Percentiles rank a stretch among this genome's conserved stretches.
phyloP scores from a whole-genome alignment of 2,888 invertebrate species.

The Dynastes tityus region DNA sequence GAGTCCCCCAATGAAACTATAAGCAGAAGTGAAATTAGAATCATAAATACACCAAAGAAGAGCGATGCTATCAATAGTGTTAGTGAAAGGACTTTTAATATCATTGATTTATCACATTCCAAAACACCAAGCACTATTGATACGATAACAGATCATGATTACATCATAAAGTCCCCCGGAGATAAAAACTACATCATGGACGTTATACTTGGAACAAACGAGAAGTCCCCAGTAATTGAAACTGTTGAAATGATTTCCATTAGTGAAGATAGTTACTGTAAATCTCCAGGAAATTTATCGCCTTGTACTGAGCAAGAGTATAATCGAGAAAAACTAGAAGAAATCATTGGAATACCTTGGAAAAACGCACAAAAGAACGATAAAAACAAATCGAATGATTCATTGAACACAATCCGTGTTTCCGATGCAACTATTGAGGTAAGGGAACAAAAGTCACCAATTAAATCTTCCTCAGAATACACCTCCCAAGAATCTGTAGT shows the following conservation, averaged over 20 bases:
- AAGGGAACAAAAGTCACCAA: neutral
- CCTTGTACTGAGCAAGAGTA: slow-evolving; percentile 25
- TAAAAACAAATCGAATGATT: slow-evolving; percentile 17
- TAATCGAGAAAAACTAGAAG: slow-evolving; percentile 27
- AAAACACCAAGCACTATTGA: slow-evolving; percentile 16
- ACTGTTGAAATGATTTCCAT: neutral
- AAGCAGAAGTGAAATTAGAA: neutral
- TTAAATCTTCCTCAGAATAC: neutral
- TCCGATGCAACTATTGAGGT: neutral
- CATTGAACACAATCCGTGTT: neutral
- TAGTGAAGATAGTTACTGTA: slow-evolving; percentile 16
- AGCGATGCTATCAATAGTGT: neutral
- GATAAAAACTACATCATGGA: slow-evolving; percentile 47
- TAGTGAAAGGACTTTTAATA: slow-evolving; percentile 32
- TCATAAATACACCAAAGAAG: neutral
- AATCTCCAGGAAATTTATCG: slow-evolving; percentile 6
- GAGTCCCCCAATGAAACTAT: neutral
- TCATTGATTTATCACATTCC: slow-evolving; percentile 50
- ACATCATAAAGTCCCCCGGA: slow-evolving; percentile 17
- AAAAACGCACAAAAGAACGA: slow-evolving; percentile 7
- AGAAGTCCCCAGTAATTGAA: slow-evolving; percentile 11
- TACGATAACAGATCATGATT: slow-evolving; percentile 48
- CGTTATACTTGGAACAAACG: slow-evolving; percentile 36
- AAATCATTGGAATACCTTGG: slow-evolving; percentile 33
- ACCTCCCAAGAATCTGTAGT: neutral